Conservation (phyloP, 2,888 invertebrate species). For the Troides helena region DNA sequence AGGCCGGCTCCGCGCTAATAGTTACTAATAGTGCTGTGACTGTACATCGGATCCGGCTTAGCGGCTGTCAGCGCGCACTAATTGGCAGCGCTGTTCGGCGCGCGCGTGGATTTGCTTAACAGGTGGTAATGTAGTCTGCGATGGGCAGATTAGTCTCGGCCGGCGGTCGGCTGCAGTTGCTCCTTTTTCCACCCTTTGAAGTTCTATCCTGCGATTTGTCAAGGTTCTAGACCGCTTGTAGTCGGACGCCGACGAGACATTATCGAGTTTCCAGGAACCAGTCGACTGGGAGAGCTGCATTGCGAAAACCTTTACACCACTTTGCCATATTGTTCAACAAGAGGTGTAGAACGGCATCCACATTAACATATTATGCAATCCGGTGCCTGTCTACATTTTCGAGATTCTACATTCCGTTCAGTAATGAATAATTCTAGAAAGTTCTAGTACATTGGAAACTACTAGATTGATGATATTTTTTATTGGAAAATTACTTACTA, state of each 20-base stretch:
- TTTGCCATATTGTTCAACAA: too few species aligned
- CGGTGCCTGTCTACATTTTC: too few species aligned
- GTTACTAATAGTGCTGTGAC: slow-evolving; percentile 66
- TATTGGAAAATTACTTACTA: too few species aligned
- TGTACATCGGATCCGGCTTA: slow-evolving; percentile 45
- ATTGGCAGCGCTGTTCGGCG: slow-evolving; percentile 33
- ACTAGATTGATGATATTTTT: too few species aligned
- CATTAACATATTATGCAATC: too few species aligned
- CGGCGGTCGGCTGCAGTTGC: slow-evolving; percentile 5
- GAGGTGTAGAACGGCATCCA: too few species aligned
- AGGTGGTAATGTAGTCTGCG: not conserved
- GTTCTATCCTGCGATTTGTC: slow-evolving; percentile 19
- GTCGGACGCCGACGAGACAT: not conserved
- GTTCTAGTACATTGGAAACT: too few species aligned
- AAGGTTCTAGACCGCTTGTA: slow-evolving; percentile 8
- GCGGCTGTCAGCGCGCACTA: slow-evolving; percentile 40
- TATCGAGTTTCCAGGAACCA: slow-evolving; percentile 16
- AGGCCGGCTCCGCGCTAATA: slow-evolving; percentile 61
- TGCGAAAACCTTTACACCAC: too few species aligned
- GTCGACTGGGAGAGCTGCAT: too few species aligned
- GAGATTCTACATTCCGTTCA: too few species aligned
- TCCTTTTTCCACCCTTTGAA: slow-evolving; percentile 15
- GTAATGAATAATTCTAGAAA: too few species aligned
- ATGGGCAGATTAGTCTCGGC: not conserved
- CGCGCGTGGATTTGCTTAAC: slow-evolving; percentile 20